A percentile compares a stretch with the other conserved stretches of the same genome.
These are phyloP conservation scores for Phymanthus crucifer DNA, from an alignment of 92 coral and sea anemone genomes.

Conservation along the genomic window DNA sequence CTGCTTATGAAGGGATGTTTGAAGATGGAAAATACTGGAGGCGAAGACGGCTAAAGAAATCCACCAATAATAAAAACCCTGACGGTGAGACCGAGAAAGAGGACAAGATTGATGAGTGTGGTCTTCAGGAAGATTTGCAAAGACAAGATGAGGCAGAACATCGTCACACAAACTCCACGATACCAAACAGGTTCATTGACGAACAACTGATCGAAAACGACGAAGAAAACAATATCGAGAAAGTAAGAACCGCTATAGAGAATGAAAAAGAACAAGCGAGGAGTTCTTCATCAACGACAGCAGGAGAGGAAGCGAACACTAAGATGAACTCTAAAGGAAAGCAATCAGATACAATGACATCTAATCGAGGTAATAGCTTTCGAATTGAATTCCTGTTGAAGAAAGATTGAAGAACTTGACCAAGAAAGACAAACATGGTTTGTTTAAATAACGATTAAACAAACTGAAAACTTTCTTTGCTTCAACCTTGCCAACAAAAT, in stretches of 20 bases:
- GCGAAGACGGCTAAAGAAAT: constrained; percentile 72
- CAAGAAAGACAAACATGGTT: neutral
- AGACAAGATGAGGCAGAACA: neutral
- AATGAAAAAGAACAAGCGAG: neutral
- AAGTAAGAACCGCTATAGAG: neutral
- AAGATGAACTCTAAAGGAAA: neutral
- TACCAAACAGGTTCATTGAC: neutral
- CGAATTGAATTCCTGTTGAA: constrained; percentile 40
- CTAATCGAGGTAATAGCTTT: constrained; percentile 18
- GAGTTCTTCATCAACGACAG: neutral
- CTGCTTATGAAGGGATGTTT: constrained; percentile 94
- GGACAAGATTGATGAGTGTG: neutral
- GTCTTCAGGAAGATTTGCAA: neutral
- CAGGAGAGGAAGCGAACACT: neutral
- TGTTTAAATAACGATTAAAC: no score
- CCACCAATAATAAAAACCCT: neutral
- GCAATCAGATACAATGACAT: neutral
- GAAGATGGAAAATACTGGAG: constrained; percentile 97
- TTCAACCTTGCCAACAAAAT: no score
- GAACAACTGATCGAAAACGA: neutral
- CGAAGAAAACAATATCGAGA: neutral
- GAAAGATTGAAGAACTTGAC: constrained; percentile 1
- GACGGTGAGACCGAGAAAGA: neutral
- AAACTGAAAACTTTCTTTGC: no score
- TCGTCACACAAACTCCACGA: neutral